phyloP scores from a whole-genome alignment of 2,113 vertebrate species.

The Scomber scombrus region DNA sequence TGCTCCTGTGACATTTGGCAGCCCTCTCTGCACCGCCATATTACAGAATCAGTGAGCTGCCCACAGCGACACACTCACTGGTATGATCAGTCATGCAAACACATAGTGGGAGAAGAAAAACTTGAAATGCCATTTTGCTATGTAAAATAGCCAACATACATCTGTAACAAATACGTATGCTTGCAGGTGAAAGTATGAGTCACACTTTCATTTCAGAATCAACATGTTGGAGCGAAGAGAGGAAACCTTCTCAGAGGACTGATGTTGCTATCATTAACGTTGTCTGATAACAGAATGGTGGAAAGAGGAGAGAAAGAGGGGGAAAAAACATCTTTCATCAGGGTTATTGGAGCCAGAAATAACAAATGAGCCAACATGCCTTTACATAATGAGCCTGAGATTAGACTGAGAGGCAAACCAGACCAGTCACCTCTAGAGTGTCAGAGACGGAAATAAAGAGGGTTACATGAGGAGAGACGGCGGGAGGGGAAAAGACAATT shows the following conservation, averaged over 20 bases:
- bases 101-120: not conserved
- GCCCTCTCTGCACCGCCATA: not conserved
- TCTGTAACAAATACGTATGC: not conserved
- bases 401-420: constrained; percentile 53
- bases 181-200: not conserved
- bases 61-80: constrained; percentile 8
- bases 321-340: constrained; percentile 4
- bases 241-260: not conserved
- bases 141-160: not conserved
- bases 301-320: constrained; percentile 3
- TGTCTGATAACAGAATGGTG: constrained; percentile 7
- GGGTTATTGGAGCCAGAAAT: constrained; percentile 58
- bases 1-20: constrained; percentile 26
- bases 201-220: constrained; percentile 4
- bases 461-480: constrained; percentile 6
- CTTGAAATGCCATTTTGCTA: not conserved
- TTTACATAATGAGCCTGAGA: constrained; percentile 64
- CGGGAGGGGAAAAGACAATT: not conserved
- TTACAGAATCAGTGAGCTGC: constrained; percentile 20
- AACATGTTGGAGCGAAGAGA: constrained; percentile 3
- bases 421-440: constrained; percentile 52
- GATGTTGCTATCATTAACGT: constrained; percentile 15
- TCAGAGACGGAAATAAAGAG: constrained; percentile 26
- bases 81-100: constrained; percentile 29
- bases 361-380: constrained; percentile 57